Evolutionary conservation across 2,797 vertebrate genomes (phyloP), one percentile per base, ranked within the genome.

Genomic region (Sebastes kiyomatsui): DNA sequence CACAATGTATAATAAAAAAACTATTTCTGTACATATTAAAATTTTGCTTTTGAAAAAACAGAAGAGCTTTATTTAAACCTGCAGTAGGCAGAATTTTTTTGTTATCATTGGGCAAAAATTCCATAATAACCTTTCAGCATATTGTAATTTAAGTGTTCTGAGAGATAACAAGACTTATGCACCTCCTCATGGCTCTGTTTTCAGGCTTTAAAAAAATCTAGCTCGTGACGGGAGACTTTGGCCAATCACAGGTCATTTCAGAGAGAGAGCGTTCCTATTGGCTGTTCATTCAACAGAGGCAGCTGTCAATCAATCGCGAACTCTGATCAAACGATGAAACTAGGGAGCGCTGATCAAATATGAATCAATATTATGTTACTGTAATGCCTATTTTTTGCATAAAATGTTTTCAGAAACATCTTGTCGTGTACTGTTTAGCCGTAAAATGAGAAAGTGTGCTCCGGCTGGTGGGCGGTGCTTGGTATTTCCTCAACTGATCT

Each of bases 1-100:
- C 8, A 69, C 18, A 74, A 52, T 70, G 46, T 25, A 22, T 5
- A 56, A 75, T 66, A 70, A 65, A 64, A 49, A 20, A n/a, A 66
- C 2, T 22, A 22, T 18, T 18, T 54, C 1, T 22, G 1, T 33
- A 3, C 0, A 5, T 33, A 59, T 61, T n/a, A 28, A 56, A 16
- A 59, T 22, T 25, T 67, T 49, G n/a, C 14, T 60, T 55, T 67
- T 38, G 13, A 65, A 58, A 62, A 72, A n/a, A 52, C 7, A n/a
- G 1, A 23, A 35, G 2, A 22, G 7, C 12, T 61, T 79, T 1
- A 68, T 72, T 11, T 25, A 28, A 52, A 52, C 18, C 46, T 52
- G 46, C 46, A 52, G 46, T 52, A 52, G 46, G 46, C 46, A 20
- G 46, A 52, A n/a, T 52, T 2, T n/a, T 42, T 52, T 52, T n/a